Conservation (phyloP, 2,113 vertebrate genomes). For the Pitta sordida region DNA sequence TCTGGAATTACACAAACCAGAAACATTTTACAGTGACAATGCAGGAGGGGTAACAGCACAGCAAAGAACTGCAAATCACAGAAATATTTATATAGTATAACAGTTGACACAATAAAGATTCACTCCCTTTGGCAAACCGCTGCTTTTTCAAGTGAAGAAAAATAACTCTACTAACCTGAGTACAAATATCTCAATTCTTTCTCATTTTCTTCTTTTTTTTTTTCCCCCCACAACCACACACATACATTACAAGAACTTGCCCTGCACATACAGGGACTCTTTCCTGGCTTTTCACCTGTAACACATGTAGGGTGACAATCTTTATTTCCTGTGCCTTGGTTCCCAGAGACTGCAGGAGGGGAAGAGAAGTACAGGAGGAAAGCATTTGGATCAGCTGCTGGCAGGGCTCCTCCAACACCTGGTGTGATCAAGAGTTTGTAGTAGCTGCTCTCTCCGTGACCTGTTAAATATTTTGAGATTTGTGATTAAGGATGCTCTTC, state of each 20-base stretch:
- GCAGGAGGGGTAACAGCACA: neutral
- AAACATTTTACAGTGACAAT: neutral
- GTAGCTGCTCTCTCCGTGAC: neutral
- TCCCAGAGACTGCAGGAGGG: neutral
- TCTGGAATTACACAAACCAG: neutral
- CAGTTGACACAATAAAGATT: neutral
- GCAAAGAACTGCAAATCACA: neutral
- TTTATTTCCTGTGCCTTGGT: neutral
- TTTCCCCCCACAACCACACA: neutral
- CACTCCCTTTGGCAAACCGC: rapidly evolving
- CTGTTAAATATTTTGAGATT: neutral
- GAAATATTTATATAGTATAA: neutral
- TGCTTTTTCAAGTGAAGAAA: neutral
- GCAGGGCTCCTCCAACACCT: neutral
- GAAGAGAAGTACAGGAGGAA: neutral
- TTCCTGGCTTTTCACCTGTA: neutral
- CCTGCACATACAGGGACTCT: neutral
- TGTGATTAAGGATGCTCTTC: neutral
- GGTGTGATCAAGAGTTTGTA: rapidly evolving
- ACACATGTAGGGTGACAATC: neutral
- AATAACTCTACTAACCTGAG: neutral
- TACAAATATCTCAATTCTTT: neutral
- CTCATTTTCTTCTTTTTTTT: neutral
- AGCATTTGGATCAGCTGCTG: neutral
- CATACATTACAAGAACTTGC: neutral